Conservation (phyloP, 2,113 vertebrate genomes). For the Microtus richardsoni region DNA sequence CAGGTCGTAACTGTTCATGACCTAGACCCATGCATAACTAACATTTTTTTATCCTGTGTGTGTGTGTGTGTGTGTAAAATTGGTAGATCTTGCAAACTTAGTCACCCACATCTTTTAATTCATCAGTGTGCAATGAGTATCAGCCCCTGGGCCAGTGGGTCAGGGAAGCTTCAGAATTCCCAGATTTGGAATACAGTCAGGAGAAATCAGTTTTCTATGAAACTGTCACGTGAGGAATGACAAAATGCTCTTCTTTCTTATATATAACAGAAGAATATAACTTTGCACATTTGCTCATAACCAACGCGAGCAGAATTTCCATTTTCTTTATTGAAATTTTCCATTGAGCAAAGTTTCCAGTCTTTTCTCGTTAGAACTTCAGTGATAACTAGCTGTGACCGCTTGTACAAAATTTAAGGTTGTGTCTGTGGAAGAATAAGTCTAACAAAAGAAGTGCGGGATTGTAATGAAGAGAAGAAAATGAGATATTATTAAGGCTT, state of each 20-base stretch:
- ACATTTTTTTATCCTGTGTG: neutral
- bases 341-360: conserved; percentile 34
- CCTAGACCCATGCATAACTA: neutral
- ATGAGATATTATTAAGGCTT: conserved; percentile 34
- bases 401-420: conserved; percentile 41
- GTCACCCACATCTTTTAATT: neutral
- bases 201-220: neutral
- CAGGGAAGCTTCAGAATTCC: neutral
- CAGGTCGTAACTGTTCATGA: neutral
- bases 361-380: conserved; percentile 52
- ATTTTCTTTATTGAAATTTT: conserved; percentile 44
- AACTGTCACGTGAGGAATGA: neutral
- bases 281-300: neutral
- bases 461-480: neutral
- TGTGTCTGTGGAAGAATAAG: conserved; percentile 20
- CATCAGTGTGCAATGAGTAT: too few relatives aligned
- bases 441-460: neutral
- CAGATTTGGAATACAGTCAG: neutral
- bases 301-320: neutral
- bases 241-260: neutral
- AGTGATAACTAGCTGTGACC: conserved; percentile 1
- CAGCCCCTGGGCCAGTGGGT: fast-evolving
- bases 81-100: neutral
- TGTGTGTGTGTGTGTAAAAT: conserved; percentile 6
- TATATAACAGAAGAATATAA: neutral